Evolutionary conservation across 1,140 invertebrate species (phyloP).

Genomic region (Pristionchus pacificus): DNA sequence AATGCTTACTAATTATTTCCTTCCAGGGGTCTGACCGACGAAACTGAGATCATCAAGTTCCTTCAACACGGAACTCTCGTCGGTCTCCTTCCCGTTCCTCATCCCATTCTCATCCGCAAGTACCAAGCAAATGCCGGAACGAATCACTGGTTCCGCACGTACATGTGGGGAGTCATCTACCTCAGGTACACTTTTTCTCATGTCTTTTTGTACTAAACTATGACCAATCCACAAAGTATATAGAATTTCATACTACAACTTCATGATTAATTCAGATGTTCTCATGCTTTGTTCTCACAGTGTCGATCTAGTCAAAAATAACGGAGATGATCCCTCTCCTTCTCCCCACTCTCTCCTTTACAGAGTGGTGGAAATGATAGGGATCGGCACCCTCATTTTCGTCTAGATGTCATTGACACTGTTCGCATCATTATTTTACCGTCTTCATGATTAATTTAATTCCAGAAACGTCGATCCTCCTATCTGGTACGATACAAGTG

Average conservation of each 20-base stretch:
- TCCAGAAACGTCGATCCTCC: slow-evolving; percentile 93
- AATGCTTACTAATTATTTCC: slow-evolving; percentile 4
- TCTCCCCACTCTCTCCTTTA: no score
- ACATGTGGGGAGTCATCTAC: slow-evolving; percentile 99
- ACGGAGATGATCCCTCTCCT: no score
- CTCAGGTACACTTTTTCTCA: no score
- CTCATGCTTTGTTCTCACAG: no score
- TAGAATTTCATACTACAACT: no score
- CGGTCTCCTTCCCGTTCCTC: slow-evolving; percentile 91
- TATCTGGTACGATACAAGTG: slow-evolving; percentile 98
- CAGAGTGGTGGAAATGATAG: no score
- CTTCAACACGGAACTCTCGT: slow-evolving; percentile 97
- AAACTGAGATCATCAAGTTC: slow-evolving; percentile 97
- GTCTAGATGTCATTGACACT: slow-evolving; percentile 3
- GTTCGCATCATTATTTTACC: no score
- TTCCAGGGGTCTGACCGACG: slow-evolving; percentile 90
- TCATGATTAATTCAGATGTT: no score
- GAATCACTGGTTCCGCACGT: slow-evolving; percentile 96
- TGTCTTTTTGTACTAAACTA: no score
- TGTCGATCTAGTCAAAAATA: no score
- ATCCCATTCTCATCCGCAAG: slow-evolving; percentile 95
- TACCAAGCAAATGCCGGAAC: slow-evolving; percentile 97
- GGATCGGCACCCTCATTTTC: slow-evolving; percentile 23
- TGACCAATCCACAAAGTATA: no score
- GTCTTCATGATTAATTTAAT: no score